Conservation (phyloP, 30 jellyfish, hydroid and myxozoan genomes). For the Cassiopea xamachana region DNA sequence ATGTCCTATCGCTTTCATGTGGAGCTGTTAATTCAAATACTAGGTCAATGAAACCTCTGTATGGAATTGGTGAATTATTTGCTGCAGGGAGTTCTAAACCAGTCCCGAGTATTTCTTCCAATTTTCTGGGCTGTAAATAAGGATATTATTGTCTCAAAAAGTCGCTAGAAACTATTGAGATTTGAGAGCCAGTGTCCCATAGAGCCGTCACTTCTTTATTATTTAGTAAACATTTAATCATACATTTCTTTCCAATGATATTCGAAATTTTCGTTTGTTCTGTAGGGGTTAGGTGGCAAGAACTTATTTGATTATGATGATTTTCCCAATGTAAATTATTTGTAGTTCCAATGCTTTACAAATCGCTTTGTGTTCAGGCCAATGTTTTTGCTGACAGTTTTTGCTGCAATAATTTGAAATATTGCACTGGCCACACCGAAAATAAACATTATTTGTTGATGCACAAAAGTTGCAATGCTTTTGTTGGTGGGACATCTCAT, state of each 20-base stretch:
- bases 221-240: not conserved
- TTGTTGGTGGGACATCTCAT: no score
- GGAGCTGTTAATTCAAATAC: no score
- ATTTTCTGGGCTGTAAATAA: not conserved
- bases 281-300: not conserved
- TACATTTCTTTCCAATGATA: not conserved
- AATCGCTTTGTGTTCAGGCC: slow-evolving; percentile 34
- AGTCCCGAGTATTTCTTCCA: not conserved
- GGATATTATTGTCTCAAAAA: not conserved
- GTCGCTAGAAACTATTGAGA: not conserved
- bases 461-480: slow-evolving; percentile 46
- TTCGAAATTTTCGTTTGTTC: not conserved
- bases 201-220: not conserved
- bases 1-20: no score
- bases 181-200: slow-evolving; percentile 1
- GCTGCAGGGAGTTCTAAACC: not conserved
- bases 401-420: slow-evolving; percentile 49
- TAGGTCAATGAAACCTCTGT: no score
- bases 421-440: slow-evolving; percentile 39
- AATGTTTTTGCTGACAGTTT: slow-evolving; percentile 60
- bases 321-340: not conserved
- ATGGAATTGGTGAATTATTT: not conserved
- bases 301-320: not conserved
- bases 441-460: not conserved
- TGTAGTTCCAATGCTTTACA: not conserved